Percentiles rank a stretch among this genome's conserved stretches.
Evolutionary conservation across 1,140 invertebrate species (phyloP).

Genomic region (Chironomus tepperi): DNA sequence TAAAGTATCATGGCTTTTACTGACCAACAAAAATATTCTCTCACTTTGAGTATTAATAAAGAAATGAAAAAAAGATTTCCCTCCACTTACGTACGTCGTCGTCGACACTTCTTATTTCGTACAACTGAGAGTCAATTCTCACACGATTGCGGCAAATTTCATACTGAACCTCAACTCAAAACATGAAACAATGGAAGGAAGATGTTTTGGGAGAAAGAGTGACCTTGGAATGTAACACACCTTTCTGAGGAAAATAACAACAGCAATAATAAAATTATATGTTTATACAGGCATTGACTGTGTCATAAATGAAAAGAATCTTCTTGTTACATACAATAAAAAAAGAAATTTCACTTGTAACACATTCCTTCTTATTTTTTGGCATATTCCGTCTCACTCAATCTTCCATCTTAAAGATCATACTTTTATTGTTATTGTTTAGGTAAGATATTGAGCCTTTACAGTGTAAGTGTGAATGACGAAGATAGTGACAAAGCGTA

Average conservation of each 20-base stretch:
- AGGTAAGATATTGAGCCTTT: too few relatives aligned
- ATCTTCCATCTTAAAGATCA: too few relatives aligned
- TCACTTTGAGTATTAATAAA: not conserved
- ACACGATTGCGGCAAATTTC: not conserved
- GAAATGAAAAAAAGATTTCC: too few relatives aligned
- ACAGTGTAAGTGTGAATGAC: too few relatives aligned
- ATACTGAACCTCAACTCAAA: not conserved
- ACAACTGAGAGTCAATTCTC: not conserved
- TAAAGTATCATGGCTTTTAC: not conserved
- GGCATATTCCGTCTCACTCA: not conserved
- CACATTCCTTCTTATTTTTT: not conserved
- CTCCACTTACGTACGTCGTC: not conserved
- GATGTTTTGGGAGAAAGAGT: not conserved
- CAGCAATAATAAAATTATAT: not conserved
- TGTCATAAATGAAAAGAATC: not conserved
- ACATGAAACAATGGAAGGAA: too few relatives aligned
- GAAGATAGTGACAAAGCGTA: too few relatives aligned
- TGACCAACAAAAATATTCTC: not conserved
- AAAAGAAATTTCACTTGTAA: slow-evolving; percentile 20
- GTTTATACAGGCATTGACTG: not conserved
- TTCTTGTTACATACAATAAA: not conserved
- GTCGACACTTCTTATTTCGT: not conserved
- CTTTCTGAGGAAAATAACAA: not conserved
- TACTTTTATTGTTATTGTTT: too few relatives aligned
- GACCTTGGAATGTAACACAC: not conserved